Base-by-base conservation (phyloP, 2,113 vertebrate species). In the Dipodomys spectabilis region DNA sequence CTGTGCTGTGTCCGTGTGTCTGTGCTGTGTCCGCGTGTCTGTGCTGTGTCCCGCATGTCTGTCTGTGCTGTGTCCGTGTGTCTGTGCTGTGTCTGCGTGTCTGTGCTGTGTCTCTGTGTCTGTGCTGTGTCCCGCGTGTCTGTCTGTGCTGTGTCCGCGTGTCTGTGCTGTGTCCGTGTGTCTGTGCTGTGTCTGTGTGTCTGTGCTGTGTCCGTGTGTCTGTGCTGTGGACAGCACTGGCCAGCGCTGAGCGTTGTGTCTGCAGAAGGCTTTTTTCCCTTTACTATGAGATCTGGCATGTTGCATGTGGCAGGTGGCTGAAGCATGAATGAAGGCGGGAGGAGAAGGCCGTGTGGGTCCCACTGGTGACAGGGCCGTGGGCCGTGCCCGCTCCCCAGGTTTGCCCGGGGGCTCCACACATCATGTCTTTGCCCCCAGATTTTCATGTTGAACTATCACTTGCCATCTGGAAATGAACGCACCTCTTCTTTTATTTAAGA, bases 401-500 rank as follows among this genome's bases (percentile, higher is more conserved):
- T 98, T 20, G 7, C 93, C 94, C 91, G 97, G 87, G 75, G 97
- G 94, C 82, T 97, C 97, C 94, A 96, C 95, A 95, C 96, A 97
- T 97, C 86, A 96, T 98, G 97, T 97, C 94, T 93, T 86, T 97
- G 86, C 49, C 79, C 86, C 68, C 73, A 94, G 96, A 97, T 98
- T 98, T 98, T 98, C 96, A 97, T 93, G 94, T 96, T 97, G 94
- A 96, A 97, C 98, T 98, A 97, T 95, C 90, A 94, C 80, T 95
- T 96, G 96, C 85, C 65, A 81, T 97, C 96, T 94, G 90, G 96
- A 98, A 97, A 97, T 97, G 87, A 98, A 96, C 93, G 92, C 91
- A 77, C 96, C 95, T 98, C 91, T 97, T 98, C 85, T 97, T 98
- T 98, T 98, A 97, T 98, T 98, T 97, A 98, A 98, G 97, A 89